These are phyloP conservation scores for Empidonax alnorum DNA, from an alignment of 2,113 vertebrate species.

Conservation along the genomic window DNA sequence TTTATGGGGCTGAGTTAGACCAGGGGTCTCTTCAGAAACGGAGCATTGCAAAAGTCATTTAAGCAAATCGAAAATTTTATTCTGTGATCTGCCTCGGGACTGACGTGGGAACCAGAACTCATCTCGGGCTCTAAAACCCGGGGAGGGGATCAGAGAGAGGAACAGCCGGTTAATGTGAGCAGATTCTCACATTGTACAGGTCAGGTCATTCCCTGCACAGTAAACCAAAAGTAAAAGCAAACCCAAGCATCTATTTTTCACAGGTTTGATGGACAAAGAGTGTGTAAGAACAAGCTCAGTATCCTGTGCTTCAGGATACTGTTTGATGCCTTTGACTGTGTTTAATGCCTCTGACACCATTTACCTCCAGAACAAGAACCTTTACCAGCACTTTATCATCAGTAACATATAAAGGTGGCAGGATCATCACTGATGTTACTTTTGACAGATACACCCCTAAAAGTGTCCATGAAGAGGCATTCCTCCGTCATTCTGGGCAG, in stretches of 20 bases:
- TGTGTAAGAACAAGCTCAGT: background rate
- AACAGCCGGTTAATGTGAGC: too few species aligned
- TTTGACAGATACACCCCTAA: background rate
- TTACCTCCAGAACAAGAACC: background rate
- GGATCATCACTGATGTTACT: background rate
- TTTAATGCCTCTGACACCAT: background rate
- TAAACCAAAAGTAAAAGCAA: background rate
- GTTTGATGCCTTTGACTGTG: background rate
- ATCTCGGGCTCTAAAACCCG: background rate
- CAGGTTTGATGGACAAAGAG: background rate
- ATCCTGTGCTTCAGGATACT: background rate
- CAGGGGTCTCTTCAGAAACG: background rate
- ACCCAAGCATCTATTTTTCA: background rate
- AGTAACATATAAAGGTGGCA: background rate
- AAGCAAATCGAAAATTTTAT: background rate
- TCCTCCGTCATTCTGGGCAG: background rate
- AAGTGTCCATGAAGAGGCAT: background rate
- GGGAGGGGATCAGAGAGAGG: background rate
- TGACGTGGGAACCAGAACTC: background rate
- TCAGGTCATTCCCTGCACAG: background rate
- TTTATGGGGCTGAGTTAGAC: background rate
- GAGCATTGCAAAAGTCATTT: background rate
- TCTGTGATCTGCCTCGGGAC: background rate
- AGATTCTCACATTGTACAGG: background rate
- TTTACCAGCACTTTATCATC: background rate